Percentiles rank a stretch among this genome's conserved stretches.
phyloP scores from a whole-genome alignment of 2,888 invertebrate species.

The Muscina levida region DNA sequence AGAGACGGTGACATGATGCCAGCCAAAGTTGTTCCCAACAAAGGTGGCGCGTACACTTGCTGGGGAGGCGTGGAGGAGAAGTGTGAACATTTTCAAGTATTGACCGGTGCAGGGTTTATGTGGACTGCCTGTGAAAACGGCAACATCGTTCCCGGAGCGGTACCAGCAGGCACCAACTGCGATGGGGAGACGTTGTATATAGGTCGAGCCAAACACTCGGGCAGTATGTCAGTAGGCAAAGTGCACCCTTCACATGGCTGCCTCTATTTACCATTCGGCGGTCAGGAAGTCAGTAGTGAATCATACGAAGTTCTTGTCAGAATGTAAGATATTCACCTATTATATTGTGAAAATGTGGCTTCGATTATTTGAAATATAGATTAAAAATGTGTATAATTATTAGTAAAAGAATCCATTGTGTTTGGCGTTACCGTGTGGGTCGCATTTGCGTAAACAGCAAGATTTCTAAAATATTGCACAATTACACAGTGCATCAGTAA shows the following conservation, averaged over 20 bases:
- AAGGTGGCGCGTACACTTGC: constrained; percentile 81
- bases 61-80: constrained; percentile 81
- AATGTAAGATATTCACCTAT: constrained; percentile 48
- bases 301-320: constrained; percentile 86
- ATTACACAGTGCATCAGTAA: too few relatives aligned
- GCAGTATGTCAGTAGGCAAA: constrained; percentile 78
- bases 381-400: too few relatives aligned
- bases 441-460: too few relatives aligned
- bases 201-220: constrained; percentile 81
- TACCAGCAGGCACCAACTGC: constrained; percentile 77
- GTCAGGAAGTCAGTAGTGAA: constrained; percentile 83
- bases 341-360: too few relatives aligned
- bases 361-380: too few relatives aligned
- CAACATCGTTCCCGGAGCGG: constrained; percentile 69
- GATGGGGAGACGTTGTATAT: constrained; percentile 81
- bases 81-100: constrained; percentile 80
- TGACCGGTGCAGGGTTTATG: constrained; percentile 73
- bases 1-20: constrained; percentile 80
- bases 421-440: too few relatives aligned
- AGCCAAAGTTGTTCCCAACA: constrained; percentile 83
- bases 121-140: constrained; percentile 70
- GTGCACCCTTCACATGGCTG: constrained; percentile 84
- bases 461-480: too few relatives aligned
- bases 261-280: constrained; percentile 85
- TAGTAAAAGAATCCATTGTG: too few relatives aligned